These are phyloP conservation scores for Batillaria attramentaria DNA, from an alignment of 1,140 invertebrate species.

Conservation along the genomic window DNA sequence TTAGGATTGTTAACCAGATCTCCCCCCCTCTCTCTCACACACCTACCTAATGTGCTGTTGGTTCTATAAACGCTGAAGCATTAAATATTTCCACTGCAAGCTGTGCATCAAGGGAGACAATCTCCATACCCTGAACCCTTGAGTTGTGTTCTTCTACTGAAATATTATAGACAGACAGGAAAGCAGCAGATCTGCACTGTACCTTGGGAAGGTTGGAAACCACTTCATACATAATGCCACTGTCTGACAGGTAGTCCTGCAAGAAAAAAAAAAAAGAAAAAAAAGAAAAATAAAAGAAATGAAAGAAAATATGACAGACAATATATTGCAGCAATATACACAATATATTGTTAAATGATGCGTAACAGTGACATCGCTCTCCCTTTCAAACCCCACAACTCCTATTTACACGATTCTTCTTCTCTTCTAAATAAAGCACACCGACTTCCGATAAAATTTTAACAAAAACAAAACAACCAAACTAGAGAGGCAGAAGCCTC, in stretches of 20 bases:
- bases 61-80: too few relatives aligned
- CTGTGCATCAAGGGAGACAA: too few relatives aligned
- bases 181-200: too few relatives aligned
- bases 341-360: background rate
- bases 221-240: conserved; percentile 95
- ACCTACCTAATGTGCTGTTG: too few relatives aligned
- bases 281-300: background rate
- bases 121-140: too few relatives aligned
- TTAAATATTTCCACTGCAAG: too few relatives aligned
- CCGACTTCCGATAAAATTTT: background rate
- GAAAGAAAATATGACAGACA: background rate
- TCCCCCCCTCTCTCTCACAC: too few relatives aligned
- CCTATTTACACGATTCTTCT: background rate
- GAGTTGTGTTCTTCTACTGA: too few relatives aligned
- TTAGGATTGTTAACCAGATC: too few relatives aligned
- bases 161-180: background rate
- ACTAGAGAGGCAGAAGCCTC: too few relatives aligned
- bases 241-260: conserved; percentile 62
- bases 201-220: conserved; percentile 98
- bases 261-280: conserved; percentile 32
- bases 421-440: background rate
- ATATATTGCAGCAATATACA: background rate
- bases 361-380: too few relatives aligned
- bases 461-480: too few relatives aligned
- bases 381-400: background rate